Percentiles rank a stretch among this genome's conserved stretches.
These are phyloP conservation scores for Spheniscus mendiculus DNA, from an alignment of 2,113 vertebrate genomes.

Conservation along the genomic window DNA sequence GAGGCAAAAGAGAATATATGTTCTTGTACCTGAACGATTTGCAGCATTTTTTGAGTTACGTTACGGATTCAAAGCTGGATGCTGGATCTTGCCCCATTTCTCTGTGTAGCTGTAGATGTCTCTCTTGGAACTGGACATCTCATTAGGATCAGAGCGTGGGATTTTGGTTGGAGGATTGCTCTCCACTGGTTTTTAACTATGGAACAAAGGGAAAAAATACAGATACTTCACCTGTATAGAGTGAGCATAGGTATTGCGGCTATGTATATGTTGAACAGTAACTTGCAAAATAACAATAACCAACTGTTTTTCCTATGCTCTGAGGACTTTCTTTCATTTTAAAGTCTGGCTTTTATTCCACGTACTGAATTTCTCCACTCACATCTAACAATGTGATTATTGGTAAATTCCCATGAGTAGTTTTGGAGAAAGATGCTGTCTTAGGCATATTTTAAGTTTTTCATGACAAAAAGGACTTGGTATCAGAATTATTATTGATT, in stretches of 20 bases:
- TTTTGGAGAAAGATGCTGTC: not conserved
- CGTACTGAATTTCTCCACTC: not conserved
- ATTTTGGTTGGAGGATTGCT: not conserved
- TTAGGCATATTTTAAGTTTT: slow-evolving; percentile 27
- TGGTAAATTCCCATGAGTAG: not conserved
- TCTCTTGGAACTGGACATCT: not conserved
- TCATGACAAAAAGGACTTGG: not conserved
- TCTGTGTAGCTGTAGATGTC: not conserved
- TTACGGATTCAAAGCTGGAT: not conserved
- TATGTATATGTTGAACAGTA: not conserved
- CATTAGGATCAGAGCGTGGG: not conserved
- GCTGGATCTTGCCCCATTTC: not conserved
- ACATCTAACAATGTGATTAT: slow-evolving; percentile 17
- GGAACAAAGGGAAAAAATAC: not conserved
- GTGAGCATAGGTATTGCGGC: not conserved
- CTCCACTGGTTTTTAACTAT: not conserved
- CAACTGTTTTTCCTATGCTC: not conserved
- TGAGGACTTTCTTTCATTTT: not conserved
- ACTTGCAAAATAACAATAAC: not conserved
- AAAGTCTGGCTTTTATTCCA: not conserved
- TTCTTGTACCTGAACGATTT: not conserved
- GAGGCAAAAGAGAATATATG: not conserved
- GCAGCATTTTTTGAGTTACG: not conserved
- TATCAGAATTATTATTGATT: slow-evolving; percentile 60
- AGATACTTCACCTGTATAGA: not conserved